These are phyloP conservation scores for Rhabditoides inermis DNA, from an alignment of 2,888 invertebrate species.

Conservation along the genomic window DNA sequence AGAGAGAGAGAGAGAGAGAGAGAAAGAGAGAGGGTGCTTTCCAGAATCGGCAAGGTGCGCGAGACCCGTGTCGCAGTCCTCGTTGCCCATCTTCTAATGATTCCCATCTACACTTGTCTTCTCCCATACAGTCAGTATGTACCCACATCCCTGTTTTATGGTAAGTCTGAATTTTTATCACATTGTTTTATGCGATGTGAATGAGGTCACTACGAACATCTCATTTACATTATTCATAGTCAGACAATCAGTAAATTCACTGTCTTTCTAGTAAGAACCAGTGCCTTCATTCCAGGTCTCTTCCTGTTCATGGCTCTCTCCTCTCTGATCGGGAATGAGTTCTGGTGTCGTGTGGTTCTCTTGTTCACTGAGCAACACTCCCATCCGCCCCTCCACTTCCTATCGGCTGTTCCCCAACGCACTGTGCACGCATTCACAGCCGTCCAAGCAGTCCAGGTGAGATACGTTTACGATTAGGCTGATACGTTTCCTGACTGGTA, in stretches of 20 bases:
- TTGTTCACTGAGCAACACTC: neutral
- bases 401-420: too few relatives aligned
- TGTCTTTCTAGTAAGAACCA: too few relatives aligned
- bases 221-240: too few relatives aligned
- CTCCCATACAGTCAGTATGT: neutral
- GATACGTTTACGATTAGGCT: too few relatives aligned
- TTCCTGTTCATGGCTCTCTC: neutral
- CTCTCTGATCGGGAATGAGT: neutral
- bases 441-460: too few relatives aligned
- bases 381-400: too few relatives aligned
- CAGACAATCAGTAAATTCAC: too few relatives aligned
- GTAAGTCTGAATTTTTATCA: neutral
- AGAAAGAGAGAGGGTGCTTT: neutral
- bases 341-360: neutral
- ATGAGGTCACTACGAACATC: too few relatives aligned
- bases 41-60: neutral
- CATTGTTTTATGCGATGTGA: too few relatives aligned
- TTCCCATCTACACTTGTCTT: neutral
- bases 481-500: too few relatives aligned
- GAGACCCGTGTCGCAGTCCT: neutral
- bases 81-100: neutral
- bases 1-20: neutral
- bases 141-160: neutral
- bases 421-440: too few relatives aligned
- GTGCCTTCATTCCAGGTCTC: neutral